Conservation (phyloP, 2,888 invertebrate species). For the Hypolimnas misippus region DNA sequence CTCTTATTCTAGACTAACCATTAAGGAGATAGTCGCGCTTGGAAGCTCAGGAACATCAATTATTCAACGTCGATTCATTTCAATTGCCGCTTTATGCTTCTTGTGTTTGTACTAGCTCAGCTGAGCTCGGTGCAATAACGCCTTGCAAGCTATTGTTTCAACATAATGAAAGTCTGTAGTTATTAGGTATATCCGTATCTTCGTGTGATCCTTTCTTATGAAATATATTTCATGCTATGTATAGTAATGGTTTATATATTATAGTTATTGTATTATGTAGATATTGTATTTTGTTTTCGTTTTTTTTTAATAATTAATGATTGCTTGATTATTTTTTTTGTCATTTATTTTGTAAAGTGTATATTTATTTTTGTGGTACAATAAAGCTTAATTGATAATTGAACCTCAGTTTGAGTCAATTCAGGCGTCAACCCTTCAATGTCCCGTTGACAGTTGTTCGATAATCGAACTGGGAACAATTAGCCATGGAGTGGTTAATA, state of each 20-base stretch:
- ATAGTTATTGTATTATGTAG: not conserved
- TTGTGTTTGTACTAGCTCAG: conserved; percentile 32
- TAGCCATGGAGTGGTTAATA: conserved; percentile 80
- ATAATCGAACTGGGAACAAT: conserved; percentile 82
- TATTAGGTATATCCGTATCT: not conserved
- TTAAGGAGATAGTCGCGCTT: conserved; percentile 18
- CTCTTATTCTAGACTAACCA: conserved; percentile 9
- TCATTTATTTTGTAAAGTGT: not conserved
- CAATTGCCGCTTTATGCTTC: conserved; percentile 48
- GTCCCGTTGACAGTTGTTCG: conserved; percentile 75
- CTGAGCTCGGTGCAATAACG: conserved; percentile 10
- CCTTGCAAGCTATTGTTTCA: conserved; percentile 12
- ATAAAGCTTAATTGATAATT: conserved; percentile 20
- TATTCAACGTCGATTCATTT: conserved; percentile 55
- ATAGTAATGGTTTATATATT: not conserved
- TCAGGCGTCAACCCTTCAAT: conserved; percentile 54
- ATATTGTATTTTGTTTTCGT: not conserved
- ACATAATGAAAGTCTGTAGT: conserved; percentile 9
- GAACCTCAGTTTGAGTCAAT: conserved; percentile 57
- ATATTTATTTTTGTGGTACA: not conserved
- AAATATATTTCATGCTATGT: not conserved
- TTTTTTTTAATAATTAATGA: too few relatives aligned
- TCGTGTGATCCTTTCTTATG: not conserved
- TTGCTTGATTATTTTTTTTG: too few relatives aligned
- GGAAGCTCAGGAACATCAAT: conserved; percentile 51